Evolutionary conservation across 2,888 invertebrate species (phyloP).

Genomic region (Lepidonotus clava): DNA sequence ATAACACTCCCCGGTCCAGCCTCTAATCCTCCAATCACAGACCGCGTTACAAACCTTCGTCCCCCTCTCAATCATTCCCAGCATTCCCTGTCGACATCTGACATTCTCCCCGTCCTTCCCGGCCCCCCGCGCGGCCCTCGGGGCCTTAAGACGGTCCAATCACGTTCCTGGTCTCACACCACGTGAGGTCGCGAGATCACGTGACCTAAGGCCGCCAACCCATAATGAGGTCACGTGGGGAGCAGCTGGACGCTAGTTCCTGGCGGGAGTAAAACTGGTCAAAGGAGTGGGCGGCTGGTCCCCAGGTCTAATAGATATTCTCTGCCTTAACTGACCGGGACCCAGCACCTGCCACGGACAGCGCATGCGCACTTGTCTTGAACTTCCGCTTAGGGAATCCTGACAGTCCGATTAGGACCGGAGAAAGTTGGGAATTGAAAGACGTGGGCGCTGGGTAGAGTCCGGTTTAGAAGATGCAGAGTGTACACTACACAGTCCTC

Average conservation of each 20-base stretch:
- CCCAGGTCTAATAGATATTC: neutral
- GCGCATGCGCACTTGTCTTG: neutral
- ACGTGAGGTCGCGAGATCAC: slow-evolving; percentile 8
- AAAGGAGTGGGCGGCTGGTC: neutral
- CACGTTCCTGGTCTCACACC: neutral
- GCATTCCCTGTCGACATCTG: neutral
- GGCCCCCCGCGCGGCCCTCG: no score
- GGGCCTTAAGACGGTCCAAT: neutral
- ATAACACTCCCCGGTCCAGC: no score
- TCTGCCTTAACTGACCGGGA: no score
- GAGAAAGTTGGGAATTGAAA: neutral
- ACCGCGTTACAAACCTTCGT: no score
- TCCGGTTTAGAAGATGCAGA: no score
- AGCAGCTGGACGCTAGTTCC: neutral
- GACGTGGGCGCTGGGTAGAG: no score
- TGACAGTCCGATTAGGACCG: neutral
- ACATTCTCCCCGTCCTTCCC: neutral
- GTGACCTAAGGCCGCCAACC: neutral
- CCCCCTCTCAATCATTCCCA: no score
- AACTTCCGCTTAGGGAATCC: neutral
- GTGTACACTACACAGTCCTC: no score
- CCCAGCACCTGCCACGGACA: neutral
- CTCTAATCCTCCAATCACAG: no score
- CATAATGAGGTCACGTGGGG: neutral
- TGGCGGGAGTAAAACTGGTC: no score